Conservation (phyloP, 2,113 vertebrate genomes). For the Megaptera novaeangliae region DNA sequence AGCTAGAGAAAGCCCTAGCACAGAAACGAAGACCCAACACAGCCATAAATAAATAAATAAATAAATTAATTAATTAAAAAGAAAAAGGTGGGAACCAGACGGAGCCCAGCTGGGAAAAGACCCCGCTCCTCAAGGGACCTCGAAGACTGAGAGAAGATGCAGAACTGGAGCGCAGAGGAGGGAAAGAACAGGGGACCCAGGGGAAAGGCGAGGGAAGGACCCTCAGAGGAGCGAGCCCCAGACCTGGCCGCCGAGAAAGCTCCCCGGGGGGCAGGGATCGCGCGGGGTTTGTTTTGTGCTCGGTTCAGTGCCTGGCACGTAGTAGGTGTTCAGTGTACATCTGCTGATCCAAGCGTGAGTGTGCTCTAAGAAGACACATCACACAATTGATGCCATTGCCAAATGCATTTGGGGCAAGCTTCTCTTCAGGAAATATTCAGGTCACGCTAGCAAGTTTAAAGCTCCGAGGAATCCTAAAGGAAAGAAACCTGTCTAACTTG, state of each 20-base stretch:
- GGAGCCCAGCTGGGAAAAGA: not conserved
- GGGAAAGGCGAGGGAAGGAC: not conserved
- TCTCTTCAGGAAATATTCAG: not conserved
- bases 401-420: not conserved
- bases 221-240: not conserved
- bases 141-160: not conserved
- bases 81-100: not conserved
- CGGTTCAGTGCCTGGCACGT: not conserved
- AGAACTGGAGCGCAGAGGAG: not conserved
- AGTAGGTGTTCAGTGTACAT: not conserved
- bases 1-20: no score
- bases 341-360: not conserved
- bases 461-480: not conserved
- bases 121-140: not conserved
- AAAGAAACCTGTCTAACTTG: not conserved
- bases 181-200: not conserved
- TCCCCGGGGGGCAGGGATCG: rapidly evolving
- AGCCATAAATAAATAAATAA: no score
- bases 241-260: not conserved
- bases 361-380: not conserved
- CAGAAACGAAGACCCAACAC: no score
- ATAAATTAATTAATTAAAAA: no score
- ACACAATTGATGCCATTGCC: not conserved
- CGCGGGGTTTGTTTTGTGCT: not conserved
- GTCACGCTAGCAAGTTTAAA: not conserved